A percentile compares a stretch with the other conserved stretches of the same genome.
These are phyloP conservation scores for Hylomyscus alleni DNA, from an alignment of 2,797 vertebrate genomes.

Conservation along the genomic window DNA sequence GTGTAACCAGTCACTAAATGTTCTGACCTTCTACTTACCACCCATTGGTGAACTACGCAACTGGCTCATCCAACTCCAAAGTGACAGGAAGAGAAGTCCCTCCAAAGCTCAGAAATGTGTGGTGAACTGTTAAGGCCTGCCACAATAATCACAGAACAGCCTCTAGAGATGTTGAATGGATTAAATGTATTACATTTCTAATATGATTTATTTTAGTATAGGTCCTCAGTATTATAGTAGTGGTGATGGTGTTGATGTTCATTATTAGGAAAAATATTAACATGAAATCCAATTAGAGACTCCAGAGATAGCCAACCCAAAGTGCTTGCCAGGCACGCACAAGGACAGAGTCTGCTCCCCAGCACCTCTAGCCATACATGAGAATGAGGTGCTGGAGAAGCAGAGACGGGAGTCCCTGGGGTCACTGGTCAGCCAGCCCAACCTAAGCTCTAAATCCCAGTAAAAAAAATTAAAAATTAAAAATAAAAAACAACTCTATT, in stretches of 20 bases:
- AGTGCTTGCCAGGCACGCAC: background rate
- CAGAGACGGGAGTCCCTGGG: background rate
- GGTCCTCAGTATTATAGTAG: background rate
- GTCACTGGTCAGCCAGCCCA: background rate
- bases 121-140: background rate
- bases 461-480: background rate
- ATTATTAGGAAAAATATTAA: conserved; percentile 45
- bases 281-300: background rate
- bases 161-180: background rate
- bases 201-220: background rate
- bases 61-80: background rate
- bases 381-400: too few relatives aligned
- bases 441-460: background rate
- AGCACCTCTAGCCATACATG: background rate
- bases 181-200: conserved; percentile 25
- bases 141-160: background rate
- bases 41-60: background rate
- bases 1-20: background rate
- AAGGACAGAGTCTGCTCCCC: background rate
- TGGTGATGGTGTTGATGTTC: background rate
- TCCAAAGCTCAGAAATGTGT: background rate
- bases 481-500: background rate
- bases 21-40: background rate
- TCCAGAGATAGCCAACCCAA: background rate
- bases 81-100: background rate